These are phyloP conservation scores for Camponotus pennsylvanicus DNA, from an alignment of 1,140 invertebrate genomes.

Conservation along the genomic window DNA sequence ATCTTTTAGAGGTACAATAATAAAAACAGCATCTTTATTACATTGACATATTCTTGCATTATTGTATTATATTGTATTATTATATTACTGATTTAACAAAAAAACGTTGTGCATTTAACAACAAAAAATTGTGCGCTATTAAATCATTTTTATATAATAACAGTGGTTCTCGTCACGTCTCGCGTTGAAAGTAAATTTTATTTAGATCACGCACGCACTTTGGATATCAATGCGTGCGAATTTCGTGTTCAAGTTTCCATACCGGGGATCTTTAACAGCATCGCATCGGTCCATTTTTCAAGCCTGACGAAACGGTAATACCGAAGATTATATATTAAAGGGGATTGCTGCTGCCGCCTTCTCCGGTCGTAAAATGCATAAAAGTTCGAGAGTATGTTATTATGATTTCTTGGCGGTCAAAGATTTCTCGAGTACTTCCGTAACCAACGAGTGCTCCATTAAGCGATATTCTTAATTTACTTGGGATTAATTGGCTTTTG, in stretches of 20 bases:
- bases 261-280: conserved; percentile 24
- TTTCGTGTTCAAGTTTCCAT: conserved; percentile 58
- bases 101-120: neutral
- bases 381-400: conserved; percentile 54
- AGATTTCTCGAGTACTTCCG: conserved; percentile 25
- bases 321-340: conserved; percentile 60
- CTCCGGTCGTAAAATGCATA: conserved; percentile 60
- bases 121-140: neutral
- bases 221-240: conserved; percentile 37
- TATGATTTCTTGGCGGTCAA: conserved; percentile 36
- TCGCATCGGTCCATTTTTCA: conserved; percentile 50
- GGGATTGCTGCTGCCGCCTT: conserved; percentile 52
- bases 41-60: neutral
- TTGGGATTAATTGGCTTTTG: conserved; percentile 14
- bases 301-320: conserved; percentile 54
- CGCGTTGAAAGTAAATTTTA: conserved; percentile 20
- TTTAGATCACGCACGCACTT: conserved; percentile 34
- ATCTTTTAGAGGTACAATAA: too few relatives aligned
- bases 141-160: neutral
- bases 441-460: conserved; percentile 32
- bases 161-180: neutral
- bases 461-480: conserved; percentile 37
- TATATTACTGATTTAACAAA: too few relatives aligned
- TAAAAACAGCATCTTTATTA: neutral
- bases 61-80: too few relatives aligned